phyloP scores from a whole-genome alignment of 2,797 vertebrate genomes.

The Gambelia wislizenii region DNA sequence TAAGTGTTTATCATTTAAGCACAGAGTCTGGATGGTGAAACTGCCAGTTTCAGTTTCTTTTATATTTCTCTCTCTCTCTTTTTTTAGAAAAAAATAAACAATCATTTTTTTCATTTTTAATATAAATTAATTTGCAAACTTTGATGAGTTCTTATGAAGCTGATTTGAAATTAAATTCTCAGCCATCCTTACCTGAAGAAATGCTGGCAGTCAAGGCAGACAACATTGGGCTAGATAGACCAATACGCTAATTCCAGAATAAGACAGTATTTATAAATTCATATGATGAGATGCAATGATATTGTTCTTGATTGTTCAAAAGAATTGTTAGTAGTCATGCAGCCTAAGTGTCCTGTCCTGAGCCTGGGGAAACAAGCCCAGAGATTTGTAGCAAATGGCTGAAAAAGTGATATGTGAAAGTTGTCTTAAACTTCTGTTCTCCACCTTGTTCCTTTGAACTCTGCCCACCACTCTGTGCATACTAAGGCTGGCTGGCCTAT shows the following conservation, averaged over 20 bases:
- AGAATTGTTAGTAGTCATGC: too few relatives aligned
- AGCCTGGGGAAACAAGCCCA: neutral
- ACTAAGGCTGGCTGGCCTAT: constrained; percentile 70
- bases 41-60: too few relatives aligned
- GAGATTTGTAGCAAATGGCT: neutral
- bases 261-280: neutral
- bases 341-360: neutral
- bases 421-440: constrained; percentile 69
- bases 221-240: neutral
- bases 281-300: neutral
- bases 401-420: constrained; percentile 8
- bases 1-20: too few relatives aligned
- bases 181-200: neutral
- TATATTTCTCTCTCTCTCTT: too few relatives aligned
- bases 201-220: neutral
- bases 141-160: neutral
- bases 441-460: constrained; percentile 74
- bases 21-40: too few relatives aligned
- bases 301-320: neutral
- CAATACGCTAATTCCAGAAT: neutral
- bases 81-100: too few relatives aligned
- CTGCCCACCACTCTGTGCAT: constrained; percentile 69
- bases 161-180: neutral
- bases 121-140: too few relatives aligned
- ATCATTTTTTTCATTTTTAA: too few relatives aligned